Evolutionary conservation across 2,888 invertebrate genomes (phyloP).

Genomic region (Papilio protenor): DNA sequence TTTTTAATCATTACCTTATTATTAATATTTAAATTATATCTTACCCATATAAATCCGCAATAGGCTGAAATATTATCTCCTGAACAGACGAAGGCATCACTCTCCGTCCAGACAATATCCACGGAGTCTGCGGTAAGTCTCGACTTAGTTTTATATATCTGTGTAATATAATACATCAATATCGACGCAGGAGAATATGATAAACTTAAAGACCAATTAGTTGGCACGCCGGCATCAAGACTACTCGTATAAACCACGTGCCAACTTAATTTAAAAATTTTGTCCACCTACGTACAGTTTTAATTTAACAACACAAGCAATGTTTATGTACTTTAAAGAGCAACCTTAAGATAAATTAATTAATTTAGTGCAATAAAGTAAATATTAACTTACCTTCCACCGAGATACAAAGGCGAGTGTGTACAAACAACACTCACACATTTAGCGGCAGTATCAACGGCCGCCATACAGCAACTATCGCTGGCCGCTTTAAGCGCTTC

Average conservation of each 20-base stretch:
- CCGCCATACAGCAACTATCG: constrained; percentile 76
- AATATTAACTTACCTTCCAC: constrained; percentile 77
- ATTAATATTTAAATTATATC: too few relatives aligned
- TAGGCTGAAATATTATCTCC: constrained; percentile 90
- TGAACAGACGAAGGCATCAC: constrained; percentile 95
- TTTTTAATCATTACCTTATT: too few relatives aligned
- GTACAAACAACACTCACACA: constrained; percentile 82
- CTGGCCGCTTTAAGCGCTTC: constrained; percentile 53
- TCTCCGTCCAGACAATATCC: constrained; percentile 92
- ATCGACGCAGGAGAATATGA: background rate
- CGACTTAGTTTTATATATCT: constrained; percentile 94
- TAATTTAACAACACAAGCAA: too few relatives aligned
- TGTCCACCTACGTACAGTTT: too few relatives aligned
- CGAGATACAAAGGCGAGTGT: constrained; percentile 87
- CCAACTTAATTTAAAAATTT: background rate
- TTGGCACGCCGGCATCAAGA: background rate
- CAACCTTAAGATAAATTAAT: too few relatives aligned
- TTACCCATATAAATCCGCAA: constrained; percentile 86
- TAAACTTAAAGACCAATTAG: background rate
- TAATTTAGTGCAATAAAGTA: background rate
- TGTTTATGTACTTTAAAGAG: background rate
- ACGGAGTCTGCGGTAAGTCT: constrained; percentile 96
- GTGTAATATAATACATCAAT: background rate
- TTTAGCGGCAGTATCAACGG: constrained; percentile 66
- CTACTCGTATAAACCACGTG: background rate